These are phyloP conservation scores for Empidonax alnorum DNA, from an alignment of 2,113 vertebrate species.

Conservation along the genomic window DNA sequence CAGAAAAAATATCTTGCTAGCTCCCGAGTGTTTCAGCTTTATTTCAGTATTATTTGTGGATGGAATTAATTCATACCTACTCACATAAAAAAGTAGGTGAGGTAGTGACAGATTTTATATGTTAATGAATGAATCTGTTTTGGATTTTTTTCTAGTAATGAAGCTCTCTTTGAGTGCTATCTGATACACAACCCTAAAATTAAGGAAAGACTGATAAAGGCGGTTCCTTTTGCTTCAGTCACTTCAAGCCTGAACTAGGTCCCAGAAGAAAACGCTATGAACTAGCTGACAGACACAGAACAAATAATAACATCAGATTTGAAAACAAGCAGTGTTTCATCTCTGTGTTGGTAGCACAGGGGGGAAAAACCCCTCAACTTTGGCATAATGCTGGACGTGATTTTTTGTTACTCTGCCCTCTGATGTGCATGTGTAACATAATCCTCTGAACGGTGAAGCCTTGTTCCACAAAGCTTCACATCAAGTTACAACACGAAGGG, in stretches of 20 bases:
- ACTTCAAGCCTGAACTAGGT: background rate
- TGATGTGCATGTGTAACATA: accelerated
- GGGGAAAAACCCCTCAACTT: accelerated
- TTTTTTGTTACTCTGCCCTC: background rate
- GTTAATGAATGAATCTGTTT: background rate
- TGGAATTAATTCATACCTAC: background rate
- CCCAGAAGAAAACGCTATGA: background rate
- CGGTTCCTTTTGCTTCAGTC: background rate
- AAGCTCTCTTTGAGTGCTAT: background rate
- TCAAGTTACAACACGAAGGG: accelerated
- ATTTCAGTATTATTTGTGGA: background rate
- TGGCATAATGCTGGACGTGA: background rate
- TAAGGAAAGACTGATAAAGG: background rate
- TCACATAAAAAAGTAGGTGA: background rate
- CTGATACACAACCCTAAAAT: background rate
- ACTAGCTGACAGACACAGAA: background rate
- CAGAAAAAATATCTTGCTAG: background rate
- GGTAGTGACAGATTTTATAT: background rate
- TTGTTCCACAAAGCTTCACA: background rate
- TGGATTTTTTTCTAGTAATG: background rate
- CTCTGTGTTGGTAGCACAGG: background rate
- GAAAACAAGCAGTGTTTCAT: background rate
- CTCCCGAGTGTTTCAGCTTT: background rate
- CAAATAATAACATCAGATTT: background rate
- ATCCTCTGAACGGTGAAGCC: background rate